Evolutionary conservation across 1,140 invertebrate genomes (phyloP).

Genomic region (Plodia interpunctella): DNA sequence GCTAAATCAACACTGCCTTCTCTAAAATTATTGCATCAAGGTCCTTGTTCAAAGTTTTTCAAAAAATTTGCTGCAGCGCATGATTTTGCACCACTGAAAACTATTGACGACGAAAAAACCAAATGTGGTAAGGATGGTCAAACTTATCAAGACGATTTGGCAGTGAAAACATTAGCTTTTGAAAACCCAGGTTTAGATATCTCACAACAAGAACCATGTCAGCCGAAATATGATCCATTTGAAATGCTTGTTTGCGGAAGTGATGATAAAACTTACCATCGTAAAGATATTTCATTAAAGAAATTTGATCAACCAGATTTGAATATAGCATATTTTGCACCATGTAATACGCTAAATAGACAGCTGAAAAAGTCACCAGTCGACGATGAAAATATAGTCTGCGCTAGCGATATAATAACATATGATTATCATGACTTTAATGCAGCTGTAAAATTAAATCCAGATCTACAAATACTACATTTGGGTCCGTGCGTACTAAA

Average conservation of each 20-base stretch:
- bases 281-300: not conserved
- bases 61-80: no score
- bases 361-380: not conserved
- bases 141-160: no score
- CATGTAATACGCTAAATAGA: not conserved
- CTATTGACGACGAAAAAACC: no score
- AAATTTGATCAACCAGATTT: not conserved
- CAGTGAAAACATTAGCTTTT: no score
- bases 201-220: no score
- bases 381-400: not conserved
- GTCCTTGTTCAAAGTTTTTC: not conserved
- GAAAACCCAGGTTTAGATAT: no score
- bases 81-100: no score
- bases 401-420: not conserved
- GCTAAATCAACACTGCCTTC: not conserved
- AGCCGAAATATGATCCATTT: no score
- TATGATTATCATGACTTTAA: not conserved
- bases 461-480: not conserved
- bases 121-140: no score
- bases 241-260: not conserved
- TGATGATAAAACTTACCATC: not conserved
- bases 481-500: not conserved
- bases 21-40: not conserved
- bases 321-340: not conserved
- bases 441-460: not conserved